Evolutionary conservation across 1,140 invertebrate species (phyloP).

Genomic region (Andrena cerasifolii): DNA sequence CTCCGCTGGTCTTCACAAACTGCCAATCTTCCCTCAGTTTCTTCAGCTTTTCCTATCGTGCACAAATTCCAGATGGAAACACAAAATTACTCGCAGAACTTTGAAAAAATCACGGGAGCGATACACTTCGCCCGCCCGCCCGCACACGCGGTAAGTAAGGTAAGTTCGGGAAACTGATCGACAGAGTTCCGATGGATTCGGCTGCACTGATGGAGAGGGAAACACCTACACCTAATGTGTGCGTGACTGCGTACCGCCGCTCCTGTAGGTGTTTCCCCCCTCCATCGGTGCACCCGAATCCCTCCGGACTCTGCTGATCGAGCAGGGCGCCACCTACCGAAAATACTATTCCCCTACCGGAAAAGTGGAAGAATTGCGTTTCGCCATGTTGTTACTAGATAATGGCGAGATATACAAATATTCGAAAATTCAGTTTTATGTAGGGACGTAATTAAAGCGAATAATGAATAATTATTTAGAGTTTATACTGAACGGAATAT

Average conservation of each 20-base stretch:
- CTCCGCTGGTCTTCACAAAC: slow-evolving; percentile 80
- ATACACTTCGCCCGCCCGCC: too few relatives aligned
- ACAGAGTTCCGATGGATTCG: too few relatives aligned
- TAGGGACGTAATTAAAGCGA: too few relatives aligned
- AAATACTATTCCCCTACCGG: not conserved
- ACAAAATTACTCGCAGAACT: not conserved
- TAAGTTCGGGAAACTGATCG: too few relatives aligned
- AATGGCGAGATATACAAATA: not conserved
- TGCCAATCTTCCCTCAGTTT: slow-evolving; percentile 86
- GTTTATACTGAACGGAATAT: slow-evolving; percentile 3
- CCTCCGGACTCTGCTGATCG: too few relatives aligned
- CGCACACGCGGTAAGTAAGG: too few relatives aligned
- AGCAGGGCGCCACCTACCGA: not conserved
- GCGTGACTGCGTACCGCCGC: too few relatives aligned
- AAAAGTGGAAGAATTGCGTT: not conserved
- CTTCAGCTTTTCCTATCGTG: slow-evolving; percentile 82
- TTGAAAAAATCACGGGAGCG: not conserved
- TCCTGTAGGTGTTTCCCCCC: too few relatives aligned
- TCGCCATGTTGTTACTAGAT: not conserved
- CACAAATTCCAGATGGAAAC: not conserved
- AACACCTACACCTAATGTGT: too few relatives aligned
- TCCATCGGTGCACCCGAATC: too few relatives aligned
- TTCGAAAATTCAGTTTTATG: not conserved
- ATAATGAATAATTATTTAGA: too few relatives aligned
- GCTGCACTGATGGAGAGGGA: not conserved